Conservation (phyloP, 2,113 vertebrate genomes). For the Nycticryphes semicollaris region DNA sequence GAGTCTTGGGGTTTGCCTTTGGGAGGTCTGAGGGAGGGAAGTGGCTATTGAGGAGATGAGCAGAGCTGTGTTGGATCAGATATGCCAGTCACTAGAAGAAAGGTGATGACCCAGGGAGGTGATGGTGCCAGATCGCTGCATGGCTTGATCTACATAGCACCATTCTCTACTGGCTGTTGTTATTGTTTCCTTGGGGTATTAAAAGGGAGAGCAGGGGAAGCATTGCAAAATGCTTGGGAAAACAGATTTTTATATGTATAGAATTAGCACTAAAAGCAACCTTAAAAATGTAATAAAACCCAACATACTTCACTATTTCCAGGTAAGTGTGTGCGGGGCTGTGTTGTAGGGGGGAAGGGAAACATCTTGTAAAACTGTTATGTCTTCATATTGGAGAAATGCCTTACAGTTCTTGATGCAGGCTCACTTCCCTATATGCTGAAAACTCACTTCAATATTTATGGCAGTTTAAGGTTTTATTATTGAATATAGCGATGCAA, state of each 20-base stretch:
- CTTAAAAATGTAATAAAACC: background rate
- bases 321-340: background rate
- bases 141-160: background rate
- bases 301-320: background rate
- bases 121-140: background rate
- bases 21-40: conserved; percentile 14
- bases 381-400: background rate
- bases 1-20: conserved; percentile 26
- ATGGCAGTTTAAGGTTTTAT: background rate
- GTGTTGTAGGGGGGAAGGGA: background rate
- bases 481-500: background rate
- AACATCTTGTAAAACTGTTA: background rate
- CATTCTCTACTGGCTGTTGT: background rate
- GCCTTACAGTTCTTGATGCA: background rate
- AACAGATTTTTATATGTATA: background rate
- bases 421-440: background rate
- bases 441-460: background rate
- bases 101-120: conserved; percentile 1
- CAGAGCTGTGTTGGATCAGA: conserved; percentile 32
- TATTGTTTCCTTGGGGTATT: background rate
- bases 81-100: conserved; percentile 30
- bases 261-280: background rate
- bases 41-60: background rate
- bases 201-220: background rate
- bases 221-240: background rate